Evolutionary conservation across 2,888 invertebrate species (phyloP).

Genomic region (Spialia ferax): DNA sequence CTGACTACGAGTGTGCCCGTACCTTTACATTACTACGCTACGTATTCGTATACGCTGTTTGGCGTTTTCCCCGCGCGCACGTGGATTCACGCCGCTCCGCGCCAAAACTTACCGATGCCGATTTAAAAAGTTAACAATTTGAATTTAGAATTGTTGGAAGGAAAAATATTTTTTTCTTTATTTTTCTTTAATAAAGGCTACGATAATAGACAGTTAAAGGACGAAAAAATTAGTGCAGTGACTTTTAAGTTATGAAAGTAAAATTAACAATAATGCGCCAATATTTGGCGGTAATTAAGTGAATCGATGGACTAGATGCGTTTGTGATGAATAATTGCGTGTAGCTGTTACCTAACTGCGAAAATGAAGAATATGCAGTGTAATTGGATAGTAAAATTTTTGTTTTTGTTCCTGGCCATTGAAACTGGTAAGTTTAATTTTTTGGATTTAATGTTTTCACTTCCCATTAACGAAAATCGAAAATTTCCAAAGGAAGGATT

Average conservation of each 20-base stretch:
- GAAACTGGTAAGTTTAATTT: slow-evolving; percentile 66
- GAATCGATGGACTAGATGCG: slow-evolving; percentile 45
- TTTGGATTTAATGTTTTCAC: slow-evolving; percentile 14
- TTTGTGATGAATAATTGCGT: slow-evolving; percentile 44
- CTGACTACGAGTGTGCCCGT: slow-evolving; percentile 69
- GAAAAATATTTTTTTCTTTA: slow-evolving; percentile 10
- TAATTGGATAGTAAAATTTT: slow-evolving; percentile 64
- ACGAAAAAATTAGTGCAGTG: slow-evolving; percentile 44
- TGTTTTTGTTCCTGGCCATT: slow-evolving; percentile 59
- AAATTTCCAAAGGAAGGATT: too few relatives aligned
- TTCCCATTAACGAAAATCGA: too few relatives aligned
- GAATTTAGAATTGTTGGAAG: slow-evolving; percentile 18
- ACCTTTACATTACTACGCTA: slow-evolving; percentile 51
- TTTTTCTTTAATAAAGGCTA: slow-evolving; percentile 9
- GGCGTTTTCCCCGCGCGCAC: slow-evolving; percentile 59
- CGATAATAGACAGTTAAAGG: slow-evolving; percentile 17
- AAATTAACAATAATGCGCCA: slow-evolving; percentile 50
- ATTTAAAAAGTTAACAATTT: slow-evolving; percentile 34
- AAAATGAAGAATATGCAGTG: slow-evolving; percentile 69
- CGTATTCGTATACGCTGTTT: slow-evolving; percentile 44
- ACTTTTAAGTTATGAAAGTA: slow-evolving; percentile 49
- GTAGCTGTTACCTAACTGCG: slow-evolving; percentile 53
- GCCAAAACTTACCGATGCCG: slow-evolving; percentile 58
- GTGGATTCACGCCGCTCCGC: slow-evolving; percentile 59
- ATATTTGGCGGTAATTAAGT: slow-evolving; percentile 54